A percentile compares a stretch with the other conserved stretches of the same genome.
Conservation (phyloP, 2,888 invertebrate genomes). For the Torymus tubicola region DNA sequence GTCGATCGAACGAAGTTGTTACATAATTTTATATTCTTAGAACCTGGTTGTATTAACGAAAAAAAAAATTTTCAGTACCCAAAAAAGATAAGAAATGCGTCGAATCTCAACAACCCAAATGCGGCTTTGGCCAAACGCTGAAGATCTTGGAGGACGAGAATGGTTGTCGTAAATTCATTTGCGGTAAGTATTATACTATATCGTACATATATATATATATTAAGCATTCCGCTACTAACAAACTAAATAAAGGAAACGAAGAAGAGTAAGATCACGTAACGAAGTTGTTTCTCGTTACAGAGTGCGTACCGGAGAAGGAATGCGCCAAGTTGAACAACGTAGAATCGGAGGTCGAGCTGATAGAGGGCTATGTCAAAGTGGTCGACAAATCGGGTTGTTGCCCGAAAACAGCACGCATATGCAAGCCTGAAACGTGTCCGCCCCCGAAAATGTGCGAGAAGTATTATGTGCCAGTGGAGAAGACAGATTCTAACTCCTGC, state of each 20-base stretch:
- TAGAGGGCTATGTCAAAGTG: constrained; percentile 79
- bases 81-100: constrained; percentile 77
- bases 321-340: constrained; percentile 77
- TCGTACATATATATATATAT: too few species aligned
- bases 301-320: constrained; percentile 85
- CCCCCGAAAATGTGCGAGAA: constrained; percentile 79
- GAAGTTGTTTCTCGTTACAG: constrained; percentile 72
- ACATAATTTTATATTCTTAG: background rate
- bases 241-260: too few species aligned
- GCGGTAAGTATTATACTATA: constrained; percentile 78
- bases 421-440: constrained; percentile 82
- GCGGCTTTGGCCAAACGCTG: constrained; percentile 84
- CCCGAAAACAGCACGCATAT: constrained; percentile 80
- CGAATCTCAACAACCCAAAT: constrained; percentile 83
- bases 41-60: background rate
- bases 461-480: constrained; percentile 77
- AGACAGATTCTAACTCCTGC: constrained; percentile 76
- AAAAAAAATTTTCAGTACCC: too few species aligned
- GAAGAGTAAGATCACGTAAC: background rate
- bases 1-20: background rate
- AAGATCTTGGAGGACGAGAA: constrained; percentile 82
- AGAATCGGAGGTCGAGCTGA: constrained; percentile 75
- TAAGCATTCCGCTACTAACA: too few species aligned
- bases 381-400: constrained; percentile 85
- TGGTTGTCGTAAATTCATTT: constrained; percentile 86